Percentiles rank a stretch among this genome's conserved stretches.
Conservation (phyloP, 1,140 invertebrate genomes). For the Micrasema minimum region DNA sequence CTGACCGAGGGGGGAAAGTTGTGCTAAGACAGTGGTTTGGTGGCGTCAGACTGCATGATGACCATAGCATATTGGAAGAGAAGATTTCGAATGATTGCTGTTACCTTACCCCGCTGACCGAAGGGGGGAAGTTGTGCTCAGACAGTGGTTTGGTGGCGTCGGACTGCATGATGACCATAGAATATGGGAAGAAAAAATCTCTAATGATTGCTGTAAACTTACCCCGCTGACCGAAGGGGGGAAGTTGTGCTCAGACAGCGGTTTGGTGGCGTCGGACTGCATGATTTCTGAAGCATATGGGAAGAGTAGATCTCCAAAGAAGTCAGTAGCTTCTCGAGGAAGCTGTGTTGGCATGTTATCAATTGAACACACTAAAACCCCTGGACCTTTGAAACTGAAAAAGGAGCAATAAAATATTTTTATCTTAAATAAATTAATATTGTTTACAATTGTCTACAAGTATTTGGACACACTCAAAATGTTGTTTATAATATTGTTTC, state of each 20-base stretch:
- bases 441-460: too few relatives aligned
- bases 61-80: slow-evolving; percentile 89
- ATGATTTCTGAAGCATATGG: slow-evolving; percentile 93
- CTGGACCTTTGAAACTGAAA: slow-evolving; percentile 90
- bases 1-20: slow-evolving; percentile 81
- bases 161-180: slow-evolving; percentile 90
- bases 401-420: too few relatives aligned
- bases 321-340: slow-evolving; percentile 96
- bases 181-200: slow-evolving; percentile 89
- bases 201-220: slow-evolving; percentile 87
- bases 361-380: slow-evolving; percentile 97
- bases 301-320: slow-evolving; percentile 93
- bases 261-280: slow-evolving; percentile 86
- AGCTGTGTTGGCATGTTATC: slow-evolving; percentile 99
- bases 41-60: slow-evolving; percentile 92
- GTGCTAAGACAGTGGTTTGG: slow-evolving; percentile 83
- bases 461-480: too few relatives aligned
- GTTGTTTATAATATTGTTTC: too few relatives aligned
- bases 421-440: slow-evolving; percentile 3
- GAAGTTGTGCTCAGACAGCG: slow-evolving; percentile 84
- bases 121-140: slow-evolving; percentile 79
- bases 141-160: slow-evolving; percentile 87
- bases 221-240: slow-evolving; percentile 83
- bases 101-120: slow-evolving; percentile 89
- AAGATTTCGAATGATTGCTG: slow-evolving; percentile 96